Evolutionary conservation across 2,888 invertebrate species (phyloP), one percentile per base, ranked within the genome.

Genomic region (Mesorhabditis spiculigera): DNA sequence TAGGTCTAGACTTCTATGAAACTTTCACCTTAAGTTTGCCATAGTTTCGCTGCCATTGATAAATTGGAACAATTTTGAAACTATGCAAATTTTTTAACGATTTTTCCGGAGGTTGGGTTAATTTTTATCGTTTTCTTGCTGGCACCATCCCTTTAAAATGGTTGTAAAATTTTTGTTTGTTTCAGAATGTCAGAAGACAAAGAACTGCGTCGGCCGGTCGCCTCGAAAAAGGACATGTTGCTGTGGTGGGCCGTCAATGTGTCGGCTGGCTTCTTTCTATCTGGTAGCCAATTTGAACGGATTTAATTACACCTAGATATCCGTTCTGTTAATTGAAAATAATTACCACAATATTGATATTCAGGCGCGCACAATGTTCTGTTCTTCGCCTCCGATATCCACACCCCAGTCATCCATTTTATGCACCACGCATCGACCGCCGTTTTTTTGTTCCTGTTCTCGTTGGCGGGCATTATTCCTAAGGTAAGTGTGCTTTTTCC

Each of bases 311-410:
- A n/a, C 10, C 10, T n/a, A n/a, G 58, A n/a, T 28, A 28, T 28
- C 28, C 28, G 28, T 28, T 28, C 3, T 1, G 3, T 28, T 28
- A 28, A 28, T 28, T 3, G 3, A 1, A 28, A 1, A 28, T 28
- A 28, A 28, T 28, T 28, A 28, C 3, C 28, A 1, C 1, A 28
- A 28, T 28, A 28, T 28, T 28, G 1, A 28, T 75, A 83, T 28
- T 84, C 84, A 1, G 84, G 83, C 0, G 82, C 84, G 10, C 82
- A 84, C 70, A 84, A 84, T 70, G 84, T 81, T 4, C 73, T 84
- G n/a, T 83, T 73, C 63, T 83, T 81, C 64, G 84, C 84, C 16
- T 68, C 84, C 28, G 82, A 82, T 64, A 75, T 80, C 58, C 75
- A 80, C 13, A 72, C 78, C 13, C 73, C 79, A 4, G 78, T 82